Evolutionary conservation across 2,113 vertebrate genomes (phyloP).

Genomic region (Apaloderma vittatum): DNA sequence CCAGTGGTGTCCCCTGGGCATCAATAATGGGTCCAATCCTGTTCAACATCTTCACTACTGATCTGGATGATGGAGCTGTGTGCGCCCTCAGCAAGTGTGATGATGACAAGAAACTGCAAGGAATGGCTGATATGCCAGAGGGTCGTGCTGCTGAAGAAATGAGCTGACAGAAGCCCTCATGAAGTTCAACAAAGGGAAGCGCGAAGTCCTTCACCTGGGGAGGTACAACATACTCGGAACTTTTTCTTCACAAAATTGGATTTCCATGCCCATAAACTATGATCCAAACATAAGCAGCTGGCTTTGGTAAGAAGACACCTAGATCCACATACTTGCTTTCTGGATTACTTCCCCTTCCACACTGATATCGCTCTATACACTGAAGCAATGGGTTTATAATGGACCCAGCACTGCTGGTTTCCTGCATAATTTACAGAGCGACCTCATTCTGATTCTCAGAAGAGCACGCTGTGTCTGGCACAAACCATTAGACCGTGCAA

Average conservation of each 20-base stretch:
- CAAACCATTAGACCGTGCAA: not conserved
- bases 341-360: not conserved
- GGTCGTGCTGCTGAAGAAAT: rapidly evolving
- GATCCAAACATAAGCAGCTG: not conserved
- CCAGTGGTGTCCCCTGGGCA: rapidly evolving
- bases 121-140: not conserved
- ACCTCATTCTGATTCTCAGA: not conserved
- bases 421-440: conserved; percentile 3
- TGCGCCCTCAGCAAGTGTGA: not conserved
- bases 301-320: not conserved
- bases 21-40: not conserved
- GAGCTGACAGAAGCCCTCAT: not conserved
- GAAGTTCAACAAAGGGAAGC: not conserved
- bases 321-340: not conserved
- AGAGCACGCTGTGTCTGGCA: not conserved
- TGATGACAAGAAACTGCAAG: not conserved
- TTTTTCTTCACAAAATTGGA: not conserved
- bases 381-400: not conserved
- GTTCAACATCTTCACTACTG: not conserved
- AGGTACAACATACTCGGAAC: not conserved
- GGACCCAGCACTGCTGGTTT: not conserved
- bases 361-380: rapidly evolving
- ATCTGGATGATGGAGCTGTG: not conserved
- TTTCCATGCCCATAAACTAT: not conserved
- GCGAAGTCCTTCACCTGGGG: not conserved